Percentiles rank a stretch among this genome's conserved stretches.
phyloP scores from a whole-genome alignment of 1,140 invertebrate genomes.

The Drosophila funebris region DNA sequence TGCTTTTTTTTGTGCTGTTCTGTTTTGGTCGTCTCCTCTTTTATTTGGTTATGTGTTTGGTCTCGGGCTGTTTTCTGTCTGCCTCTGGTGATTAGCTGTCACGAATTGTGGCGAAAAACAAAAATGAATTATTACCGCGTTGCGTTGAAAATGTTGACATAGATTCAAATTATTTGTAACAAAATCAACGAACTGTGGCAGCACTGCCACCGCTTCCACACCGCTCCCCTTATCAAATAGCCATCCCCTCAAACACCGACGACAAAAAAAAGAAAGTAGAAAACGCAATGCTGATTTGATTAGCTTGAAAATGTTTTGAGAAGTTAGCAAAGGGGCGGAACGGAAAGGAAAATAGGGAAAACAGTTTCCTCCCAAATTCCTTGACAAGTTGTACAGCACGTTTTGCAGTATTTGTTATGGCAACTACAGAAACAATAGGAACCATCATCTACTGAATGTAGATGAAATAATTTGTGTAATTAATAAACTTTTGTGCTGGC shows the following conservation, averaged over 20 bases:
- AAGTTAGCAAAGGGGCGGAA: not conserved
- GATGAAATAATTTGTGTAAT: constrained; percentile 48
- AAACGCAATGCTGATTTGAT: constrained; percentile 65
- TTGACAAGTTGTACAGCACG: constrained; percentile 21
- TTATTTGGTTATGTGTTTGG: constrained; percentile 15
- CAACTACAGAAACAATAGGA: not conserved
- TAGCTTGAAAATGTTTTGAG: constrained; percentile 54
- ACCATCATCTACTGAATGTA: not conserved
- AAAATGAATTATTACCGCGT: constrained; percentile 78
- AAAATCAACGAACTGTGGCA: constrained; percentile 71
- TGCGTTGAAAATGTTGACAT: constrained; percentile 72
- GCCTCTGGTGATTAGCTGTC: constrained; percentile 73
- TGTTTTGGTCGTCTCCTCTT: not conserved
- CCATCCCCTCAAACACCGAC: not conserved
- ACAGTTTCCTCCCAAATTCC: constrained; percentile 40
- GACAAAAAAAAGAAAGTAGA: not conserved
- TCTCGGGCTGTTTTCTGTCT: constrained; percentile 26
- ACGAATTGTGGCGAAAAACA: constrained; percentile 66
- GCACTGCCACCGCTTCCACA: not conserved
- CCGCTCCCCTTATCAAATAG: constrained; percentile 3
- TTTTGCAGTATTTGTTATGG: constrained; percentile 21
- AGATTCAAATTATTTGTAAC: constrained; percentile 80
- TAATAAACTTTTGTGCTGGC: constrained; percentile 48
- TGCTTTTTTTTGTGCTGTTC: constrained; percentile 37
- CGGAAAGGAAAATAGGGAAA: not conserved